Percentiles rank a stretch among this genome's conserved stretches.
Conservation (phyloP, 2,888 invertebrate species). For the Diarsia dahlii region DNA sequence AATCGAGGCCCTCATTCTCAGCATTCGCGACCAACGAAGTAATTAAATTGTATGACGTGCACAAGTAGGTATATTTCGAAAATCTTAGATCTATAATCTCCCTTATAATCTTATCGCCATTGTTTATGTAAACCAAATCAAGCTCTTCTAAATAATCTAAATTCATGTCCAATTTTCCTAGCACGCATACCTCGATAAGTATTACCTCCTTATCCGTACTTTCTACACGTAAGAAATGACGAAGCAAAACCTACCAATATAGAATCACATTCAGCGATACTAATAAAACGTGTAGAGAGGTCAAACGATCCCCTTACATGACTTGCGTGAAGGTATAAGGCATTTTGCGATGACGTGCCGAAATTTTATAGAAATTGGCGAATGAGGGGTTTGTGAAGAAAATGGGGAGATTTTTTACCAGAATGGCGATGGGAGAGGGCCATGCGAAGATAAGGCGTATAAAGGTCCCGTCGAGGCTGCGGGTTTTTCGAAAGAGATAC, state of each 20-base stretch:
- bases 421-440: not conserved
- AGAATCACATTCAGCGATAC: conserved; percentile 39
- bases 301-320: conserved; percentile 53
- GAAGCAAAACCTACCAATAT: conserved; percentile 24
- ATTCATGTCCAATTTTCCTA: not conserved
- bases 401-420: conserved; percentile 3
- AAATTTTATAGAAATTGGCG: conserved; percentile 15
- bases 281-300: conserved; percentile 52
- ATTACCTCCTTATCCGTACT: not conserved
- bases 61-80: not conserved
- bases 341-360: conserved; percentile 50
- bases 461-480: not conserved
- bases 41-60: not conserved
- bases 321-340: conserved; percentile 46
- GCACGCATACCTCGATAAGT: not conserved
- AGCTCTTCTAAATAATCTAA: not conserved
- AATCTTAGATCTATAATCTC: not conserved
- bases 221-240: conserved; percentile 18
- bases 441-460: not conserved
- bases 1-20: not conserved
- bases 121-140: not conserved
- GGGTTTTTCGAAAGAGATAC: too few relatives aligned
- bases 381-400: not conserved
- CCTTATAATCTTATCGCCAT: too few relatives aligned
- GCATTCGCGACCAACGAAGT: not conserved